These are phyloP conservation scores for Gambelia wislizenii DNA, from an alignment of 2,797 vertebrate species.

Conservation along the genomic window DNA sequence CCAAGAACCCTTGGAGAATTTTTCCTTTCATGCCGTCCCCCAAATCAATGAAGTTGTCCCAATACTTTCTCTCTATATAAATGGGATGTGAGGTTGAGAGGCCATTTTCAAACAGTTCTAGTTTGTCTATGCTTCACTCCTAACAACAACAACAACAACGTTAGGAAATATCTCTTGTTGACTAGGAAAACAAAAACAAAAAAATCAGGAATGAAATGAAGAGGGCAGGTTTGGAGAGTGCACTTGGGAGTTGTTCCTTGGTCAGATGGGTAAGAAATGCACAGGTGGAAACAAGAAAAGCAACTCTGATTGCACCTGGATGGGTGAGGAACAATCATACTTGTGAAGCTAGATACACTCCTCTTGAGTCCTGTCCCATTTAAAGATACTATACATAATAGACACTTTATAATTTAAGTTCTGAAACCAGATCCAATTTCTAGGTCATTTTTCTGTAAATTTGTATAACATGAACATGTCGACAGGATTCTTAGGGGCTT, in stretches of 20 bases:
- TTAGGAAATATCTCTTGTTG: neutral
- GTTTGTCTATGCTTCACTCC: neutral
- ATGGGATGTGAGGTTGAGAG: neutral
- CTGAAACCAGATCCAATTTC: neutral
- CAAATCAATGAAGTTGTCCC: neutral
- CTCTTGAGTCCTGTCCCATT: neutral
- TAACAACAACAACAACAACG: neutral
- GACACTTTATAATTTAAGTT: neutral
- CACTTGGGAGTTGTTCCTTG: neutral
- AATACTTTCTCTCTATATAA: neutral
- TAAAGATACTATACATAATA: neutral
- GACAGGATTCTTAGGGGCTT: no score
- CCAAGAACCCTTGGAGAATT: neutral
- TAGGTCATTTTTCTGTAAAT: no score
- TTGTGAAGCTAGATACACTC: neutral
- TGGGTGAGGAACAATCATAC: neutral
- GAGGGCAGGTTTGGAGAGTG: no score
- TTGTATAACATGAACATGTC: no score
- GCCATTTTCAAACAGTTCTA: neutral
- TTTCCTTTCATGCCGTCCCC: neutral
- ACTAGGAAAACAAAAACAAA: neutral
- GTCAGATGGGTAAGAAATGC: neutral
- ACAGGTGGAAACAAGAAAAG: neutral
- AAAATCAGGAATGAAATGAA: neutral
- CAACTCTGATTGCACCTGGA: neutral